Percentiles rank a stretch among this genome's conserved stretches.
These are phyloP conservation scores for Pseudonaja textilis DNA, from an alignment of 2,113 vertebrate species.

Conservation along the genomic window DNA sequence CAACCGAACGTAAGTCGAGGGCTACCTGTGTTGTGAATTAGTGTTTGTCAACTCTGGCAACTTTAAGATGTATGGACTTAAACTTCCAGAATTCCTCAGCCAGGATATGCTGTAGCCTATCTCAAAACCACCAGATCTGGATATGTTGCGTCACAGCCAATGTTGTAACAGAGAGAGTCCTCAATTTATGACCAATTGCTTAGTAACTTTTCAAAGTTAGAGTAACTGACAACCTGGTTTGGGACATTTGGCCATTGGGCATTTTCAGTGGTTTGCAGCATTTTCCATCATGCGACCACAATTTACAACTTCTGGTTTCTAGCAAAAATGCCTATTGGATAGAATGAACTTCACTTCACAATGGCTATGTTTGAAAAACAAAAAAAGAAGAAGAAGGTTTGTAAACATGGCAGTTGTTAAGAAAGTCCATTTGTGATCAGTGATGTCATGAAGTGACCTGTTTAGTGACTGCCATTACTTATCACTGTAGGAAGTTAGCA, in stretches of 20 bases:
- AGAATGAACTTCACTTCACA: background rate
- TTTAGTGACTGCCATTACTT: background rate
- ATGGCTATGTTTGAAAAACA: too few relatives aligned
- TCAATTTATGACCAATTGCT: background rate
- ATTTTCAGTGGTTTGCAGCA: background rate
- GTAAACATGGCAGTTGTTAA: background rate
- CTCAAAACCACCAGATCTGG: background rate
- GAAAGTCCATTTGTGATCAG: background rate
- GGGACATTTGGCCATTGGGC: background rate
- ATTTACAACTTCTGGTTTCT: background rate
- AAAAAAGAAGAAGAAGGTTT: too few relatives aligned
- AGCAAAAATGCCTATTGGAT: background rate
- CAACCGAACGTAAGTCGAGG: background rate
- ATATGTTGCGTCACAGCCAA: too few relatives aligned
- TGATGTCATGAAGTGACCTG: background rate
- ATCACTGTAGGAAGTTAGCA: background rate
- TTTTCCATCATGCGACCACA: background rate
- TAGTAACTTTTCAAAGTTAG: background rate
- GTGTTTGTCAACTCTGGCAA: background rate
- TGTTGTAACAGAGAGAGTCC: background rate
- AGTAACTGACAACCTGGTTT: background rate
- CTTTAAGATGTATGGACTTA: background rate
- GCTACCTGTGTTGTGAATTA: background rate
- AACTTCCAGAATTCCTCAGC: background rate
- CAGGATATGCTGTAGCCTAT: background rate